Evolutionary conservation across 2,113 vertebrate species (phyloP), one percentile per base, ranked within the genome.

Genomic region (Grus americana): DNA sequence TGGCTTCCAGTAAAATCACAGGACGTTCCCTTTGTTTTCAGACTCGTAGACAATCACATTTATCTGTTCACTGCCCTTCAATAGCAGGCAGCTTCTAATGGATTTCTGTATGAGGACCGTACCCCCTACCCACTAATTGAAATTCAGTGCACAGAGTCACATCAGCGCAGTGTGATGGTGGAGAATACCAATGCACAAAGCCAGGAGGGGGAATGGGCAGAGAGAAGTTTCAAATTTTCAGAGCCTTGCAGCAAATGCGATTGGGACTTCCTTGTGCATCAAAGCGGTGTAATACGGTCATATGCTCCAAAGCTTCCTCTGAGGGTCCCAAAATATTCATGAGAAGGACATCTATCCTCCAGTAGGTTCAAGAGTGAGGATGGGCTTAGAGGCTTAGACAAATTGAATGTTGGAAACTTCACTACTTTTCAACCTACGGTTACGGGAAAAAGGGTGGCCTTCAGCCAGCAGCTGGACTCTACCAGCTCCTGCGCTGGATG

Each of bases 181-280:
- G 76, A 71, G 97, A 96, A 97, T 97, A 91, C 62, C 92, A 97
- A 96, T 96, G 95, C 58, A 47, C 6, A 11, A 57, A 92, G 61
- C 21, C 67, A 23, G 80, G 59, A 84, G 29, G 36, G 32, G 29
- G 57, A 95, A 27, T 0, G 3, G 34, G 36, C 36, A 81, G 47
- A 78, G 61, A 59, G 30, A 85, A 85, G 32, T 84, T 84, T 62
- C 22, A 36, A 32, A 38, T 86, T 82, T 91, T 81, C 66, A 42
- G 36, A 52, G 52, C 26, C 46, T 61, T 49, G 16, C 38, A 70
- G 72, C 16, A 73, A 88, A 66, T 4, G 11, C 1, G 4, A n/a
- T 32, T 14, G 38, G 44, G 52, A 67, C 32, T 85, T 88, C 13
- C 0, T 5, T 11, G 11, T 36, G 15, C 20, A 61, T 52, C 15